phyloP scores from a whole-genome alignment of 2,113 vertebrate genomes.

The Aplodontia rufa region DNA sequence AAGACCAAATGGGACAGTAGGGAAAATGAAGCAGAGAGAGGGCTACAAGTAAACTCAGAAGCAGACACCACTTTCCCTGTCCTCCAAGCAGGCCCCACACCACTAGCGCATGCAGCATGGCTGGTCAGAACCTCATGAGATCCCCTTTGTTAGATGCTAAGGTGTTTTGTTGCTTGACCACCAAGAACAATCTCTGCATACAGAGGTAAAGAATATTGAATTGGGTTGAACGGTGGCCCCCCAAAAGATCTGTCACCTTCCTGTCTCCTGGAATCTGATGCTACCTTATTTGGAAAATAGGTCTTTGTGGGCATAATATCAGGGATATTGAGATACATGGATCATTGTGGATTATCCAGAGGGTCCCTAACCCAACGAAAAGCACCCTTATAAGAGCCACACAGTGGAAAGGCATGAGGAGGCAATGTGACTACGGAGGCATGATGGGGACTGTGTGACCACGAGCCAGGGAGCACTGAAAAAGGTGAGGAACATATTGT shows the following conservation, averaged over 20 bases:
- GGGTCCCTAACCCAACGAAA: not conserved
- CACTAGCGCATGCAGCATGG: accelerated
- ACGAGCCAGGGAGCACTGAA: no score
- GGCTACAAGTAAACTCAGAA: not conserved
- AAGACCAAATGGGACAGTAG: slow-evolving; percentile 28
- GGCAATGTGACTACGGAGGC: not conserved
- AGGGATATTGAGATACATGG: not conserved
- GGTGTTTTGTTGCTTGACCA: not conserved
- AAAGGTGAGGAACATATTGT: not conserved
- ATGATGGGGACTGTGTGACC: not conserved
- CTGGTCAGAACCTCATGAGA: accelerated
- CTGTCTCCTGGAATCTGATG: not conserved
- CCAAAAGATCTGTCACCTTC: not conserved
- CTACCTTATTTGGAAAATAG: not conserved
- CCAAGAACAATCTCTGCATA: not conserved
- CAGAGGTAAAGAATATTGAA: not conserved
- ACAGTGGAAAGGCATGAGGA: not conserved
- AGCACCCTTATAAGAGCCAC: not conserved
- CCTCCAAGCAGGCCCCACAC: not conserved
- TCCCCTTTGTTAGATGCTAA: not conserved
- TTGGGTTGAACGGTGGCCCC: not conserved
- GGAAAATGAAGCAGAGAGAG: not conserved
- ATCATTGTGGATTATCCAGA: not conserved
- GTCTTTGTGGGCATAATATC: not conserved
- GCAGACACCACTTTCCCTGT: not conserved